These are phyloP conservation scores for Dascillus cervinus DNA, from an alignment of 2,888 invertebrate species.

Conservation along the genomic window DNA sequence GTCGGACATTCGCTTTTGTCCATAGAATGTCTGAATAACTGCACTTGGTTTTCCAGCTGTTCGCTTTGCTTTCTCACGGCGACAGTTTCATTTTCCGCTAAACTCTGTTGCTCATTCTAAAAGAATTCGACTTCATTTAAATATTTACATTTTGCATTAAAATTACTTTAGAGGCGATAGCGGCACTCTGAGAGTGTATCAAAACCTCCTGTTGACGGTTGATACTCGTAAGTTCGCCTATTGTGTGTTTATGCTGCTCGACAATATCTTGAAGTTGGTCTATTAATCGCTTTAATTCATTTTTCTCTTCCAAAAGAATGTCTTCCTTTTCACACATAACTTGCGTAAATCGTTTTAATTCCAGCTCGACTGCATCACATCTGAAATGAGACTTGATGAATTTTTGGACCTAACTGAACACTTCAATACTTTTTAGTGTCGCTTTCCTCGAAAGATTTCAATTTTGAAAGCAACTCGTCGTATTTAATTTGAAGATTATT, in stretches of 20 bases:
- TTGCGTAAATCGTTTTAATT: slow-evolving; percentile 10
- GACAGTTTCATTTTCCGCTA: slow-evolving; percentile 11
- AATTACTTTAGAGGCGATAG: slow-evolving; percentile 15
- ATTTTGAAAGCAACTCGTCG: slow-evolving; percentile 8
- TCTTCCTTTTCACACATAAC: slow-evolving; percentile 13
- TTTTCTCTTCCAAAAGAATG: slow-evolving; percentile 12
- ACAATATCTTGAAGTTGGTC: slow-evolving; percentile 14
- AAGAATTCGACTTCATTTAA: too few relatives aligned
- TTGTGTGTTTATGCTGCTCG: slow-evolving; percentile 13
- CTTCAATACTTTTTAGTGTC: slow-evolving; percentile 14
- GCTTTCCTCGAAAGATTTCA: slow-evolving; percentile 9
- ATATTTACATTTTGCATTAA: too few relatives aligned
- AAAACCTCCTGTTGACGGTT: slow-evolving; percentile 17
- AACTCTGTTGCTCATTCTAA: slow-evolving; percentile 9
- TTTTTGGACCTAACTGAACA: too few relatives aligned
- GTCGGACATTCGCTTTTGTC: too few relatives aligned
- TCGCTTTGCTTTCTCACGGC: slow-evolving; percentile 2
- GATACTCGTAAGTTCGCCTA: slow-evolving; percentile 13
- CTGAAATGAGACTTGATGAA: too few relatives aligned
- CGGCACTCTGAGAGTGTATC: slow-evolving; percentile 14
- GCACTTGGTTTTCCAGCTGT: not conserved
- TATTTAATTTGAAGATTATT: slow-evolving; percentile 13
- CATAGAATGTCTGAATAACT: not conserved
- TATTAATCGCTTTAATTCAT: slow-evolving; percentile 13
- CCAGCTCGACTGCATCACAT: slow-evolving; percentile 14